These are phyloP conservation scores for Melanerpes formicivorus DNA, from an alignment of 2,113 vertebrate genomes.

Conservation along the genomic window DNA sequence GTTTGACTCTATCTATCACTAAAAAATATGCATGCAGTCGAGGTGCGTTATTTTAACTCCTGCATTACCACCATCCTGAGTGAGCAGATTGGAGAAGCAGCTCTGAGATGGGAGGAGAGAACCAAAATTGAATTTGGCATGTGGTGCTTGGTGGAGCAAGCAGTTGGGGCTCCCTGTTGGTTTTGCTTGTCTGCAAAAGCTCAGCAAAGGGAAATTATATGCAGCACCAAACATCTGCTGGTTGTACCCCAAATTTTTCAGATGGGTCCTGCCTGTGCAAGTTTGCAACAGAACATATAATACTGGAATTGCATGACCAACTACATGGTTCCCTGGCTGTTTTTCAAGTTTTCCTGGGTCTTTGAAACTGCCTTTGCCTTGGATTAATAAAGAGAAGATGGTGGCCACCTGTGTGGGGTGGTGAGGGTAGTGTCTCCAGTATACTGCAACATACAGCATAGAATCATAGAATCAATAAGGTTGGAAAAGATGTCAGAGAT, in stretches of 20 bases:
- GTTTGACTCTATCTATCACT: background rate
- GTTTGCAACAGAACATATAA: background rate
- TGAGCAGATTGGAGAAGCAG: background rate
- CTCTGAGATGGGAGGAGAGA: background rate
- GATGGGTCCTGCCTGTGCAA: background rate
- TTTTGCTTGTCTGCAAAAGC: background rate
- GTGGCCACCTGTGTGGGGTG: background rate
- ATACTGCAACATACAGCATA: rapidly evolving
- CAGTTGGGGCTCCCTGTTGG: background rate
- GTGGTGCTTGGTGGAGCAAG: background rate
- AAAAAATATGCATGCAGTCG: background rate
- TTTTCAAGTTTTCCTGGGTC: background rate
- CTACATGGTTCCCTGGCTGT: background rate
- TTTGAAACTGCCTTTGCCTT: background rate
- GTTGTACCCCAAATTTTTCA: background rate
- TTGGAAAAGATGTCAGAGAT: no score
- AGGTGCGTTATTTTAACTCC: background rate
- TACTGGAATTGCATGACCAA: background rate
- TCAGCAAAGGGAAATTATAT: rapidly evolving
- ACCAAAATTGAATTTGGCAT: background rate
- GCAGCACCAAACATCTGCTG: background rate
- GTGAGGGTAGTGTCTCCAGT: background rate
- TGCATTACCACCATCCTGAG: no score
- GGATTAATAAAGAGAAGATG: background rate
- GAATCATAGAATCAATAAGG: no score